phyloP scores from a whole-genome alignment of 2,888 invertebrate genomes.

The Heliconius charithonia region DNA sequence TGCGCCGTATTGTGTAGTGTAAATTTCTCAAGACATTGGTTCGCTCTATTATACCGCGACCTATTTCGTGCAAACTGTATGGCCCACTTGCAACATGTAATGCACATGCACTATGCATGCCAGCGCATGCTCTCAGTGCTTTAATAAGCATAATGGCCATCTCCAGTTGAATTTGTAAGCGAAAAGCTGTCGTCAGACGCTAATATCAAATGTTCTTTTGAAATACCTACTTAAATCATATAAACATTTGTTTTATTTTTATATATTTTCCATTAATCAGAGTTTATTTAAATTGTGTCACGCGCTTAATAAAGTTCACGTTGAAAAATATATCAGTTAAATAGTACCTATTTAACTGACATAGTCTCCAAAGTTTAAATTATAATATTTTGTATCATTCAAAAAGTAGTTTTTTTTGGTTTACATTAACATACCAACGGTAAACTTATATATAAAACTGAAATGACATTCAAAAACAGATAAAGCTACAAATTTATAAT shows the following conservation, averaged over 20 bases:
- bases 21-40: constrained; percentile 40
- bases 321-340: too few species aligned
- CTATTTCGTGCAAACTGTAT: constrained; percentile 50
- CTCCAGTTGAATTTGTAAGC: constrained; percentile 39
- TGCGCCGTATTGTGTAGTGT: constrained; percentile 29
- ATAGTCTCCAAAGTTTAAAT: background rate
- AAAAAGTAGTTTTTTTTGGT: background rate
- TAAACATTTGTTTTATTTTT: background rate
- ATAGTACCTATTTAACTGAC: too few species aligned
- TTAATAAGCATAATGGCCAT: constrained; percentile 44
- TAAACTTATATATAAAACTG: background rate
- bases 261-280: background rate
- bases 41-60: constrained; percentile 49
- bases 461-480: constrained; percentile 6
- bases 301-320: too few species aligned
- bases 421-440: constrained; percentile 14
- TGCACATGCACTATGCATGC: constrained; percentile 42
- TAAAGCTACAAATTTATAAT: constrained; percentile 1
- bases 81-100: constrained; percentile 46
- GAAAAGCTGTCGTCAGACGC: constrained; percentile 22
- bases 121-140: constrained; percentile 28
- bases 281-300: background rate
- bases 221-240: constrained; percentile 19
- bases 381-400: background rate
- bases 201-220: constrained; percentile 31